Evolutionary conservation across 1,140 invertebrate genomes (phyloP).

Genomic region (Drosophila mauritiana): DNA sequence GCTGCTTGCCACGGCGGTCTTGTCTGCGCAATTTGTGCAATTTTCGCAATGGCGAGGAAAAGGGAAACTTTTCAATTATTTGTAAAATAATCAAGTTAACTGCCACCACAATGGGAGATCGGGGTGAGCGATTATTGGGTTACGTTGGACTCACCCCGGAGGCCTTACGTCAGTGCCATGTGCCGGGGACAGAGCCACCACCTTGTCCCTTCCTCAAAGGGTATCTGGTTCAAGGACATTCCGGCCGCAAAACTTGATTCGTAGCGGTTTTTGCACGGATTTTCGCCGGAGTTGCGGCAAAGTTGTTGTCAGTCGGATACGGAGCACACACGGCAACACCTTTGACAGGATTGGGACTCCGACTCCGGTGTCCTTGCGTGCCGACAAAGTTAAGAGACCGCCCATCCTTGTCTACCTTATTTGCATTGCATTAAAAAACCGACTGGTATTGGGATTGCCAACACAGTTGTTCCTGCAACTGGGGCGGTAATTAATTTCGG

Average conservation of each 20-base stretch:
- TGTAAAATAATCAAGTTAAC: constrained; percentile 81
- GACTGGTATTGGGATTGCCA: constrained; percentile 40
- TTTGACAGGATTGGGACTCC: constrained; percentile 34
- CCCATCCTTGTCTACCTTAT: constrained; percentile 48
- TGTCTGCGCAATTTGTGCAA: constrained; percentile 65
- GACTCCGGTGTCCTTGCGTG: constrained; percentile 63
- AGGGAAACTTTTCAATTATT: constrained; percentile 79
- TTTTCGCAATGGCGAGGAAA: constrained; percentile 56
- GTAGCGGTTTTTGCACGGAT: constrained; percentile 56
- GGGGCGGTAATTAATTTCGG: constrained; percentile 68
- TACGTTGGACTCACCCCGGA: background rate
- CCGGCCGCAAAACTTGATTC: constrained; percentile 73
- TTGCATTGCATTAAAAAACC: constrained; percentile 69
- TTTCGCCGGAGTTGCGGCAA: constrained; percentile 41
- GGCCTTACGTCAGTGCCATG: constrained; percentile 26
- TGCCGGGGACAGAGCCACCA: constrained; percentile 4
- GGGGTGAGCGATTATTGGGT: constrained; percentile 23
- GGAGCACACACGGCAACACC: constrained; percentile 65
- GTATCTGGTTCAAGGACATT: constrained; percentile 75
- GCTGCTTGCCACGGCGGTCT: constrained; percentile 16
- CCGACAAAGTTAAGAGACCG: constrained; percentile 48
- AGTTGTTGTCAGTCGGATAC: constrained; percentile 32
- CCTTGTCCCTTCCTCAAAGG: constrained; percentile 3
- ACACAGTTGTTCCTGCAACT: constrained; percentile 36
- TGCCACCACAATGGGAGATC: constrained; percentile 57